Conservation (phyloP, 2,797 vertebrate genomes). For the Taenioides sp. region DNA sequence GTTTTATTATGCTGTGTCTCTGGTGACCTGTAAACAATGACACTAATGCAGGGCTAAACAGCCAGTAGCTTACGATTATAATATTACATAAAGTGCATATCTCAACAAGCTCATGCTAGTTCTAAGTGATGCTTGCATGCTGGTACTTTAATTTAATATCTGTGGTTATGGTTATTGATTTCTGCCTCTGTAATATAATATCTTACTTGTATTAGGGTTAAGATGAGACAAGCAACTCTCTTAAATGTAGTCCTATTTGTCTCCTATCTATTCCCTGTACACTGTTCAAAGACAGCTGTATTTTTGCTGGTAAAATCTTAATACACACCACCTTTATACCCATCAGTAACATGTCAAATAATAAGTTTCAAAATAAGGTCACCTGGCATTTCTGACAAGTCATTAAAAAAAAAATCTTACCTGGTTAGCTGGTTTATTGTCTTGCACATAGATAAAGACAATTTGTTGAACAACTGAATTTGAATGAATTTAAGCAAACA, state of each 20-base stretch:
- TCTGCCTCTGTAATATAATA: conserved; percentile 61
- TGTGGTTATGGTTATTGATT: conserved; percentile 73
- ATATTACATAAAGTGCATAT: conserved; percentile 43
- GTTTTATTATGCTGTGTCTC: conserved; percentile 46
- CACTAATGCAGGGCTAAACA: conserved; percentile 41
- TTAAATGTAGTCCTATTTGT: conserved; percentile 66
- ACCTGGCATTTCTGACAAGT: background rate
- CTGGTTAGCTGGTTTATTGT: no score
- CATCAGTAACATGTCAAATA: background rate
- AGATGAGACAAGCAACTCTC: conserved; percentile 59
- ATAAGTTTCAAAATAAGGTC: background rate
- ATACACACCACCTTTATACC: conserved; percentile 39
- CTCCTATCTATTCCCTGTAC: conserved; percentile 48
- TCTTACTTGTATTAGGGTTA: conserved; percentile 72
- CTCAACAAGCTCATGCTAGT: conserved; percentile 34
- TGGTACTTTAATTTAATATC: conserved; percentile 59
- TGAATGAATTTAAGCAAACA: conserved; percentile 24
- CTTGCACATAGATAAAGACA: no score
- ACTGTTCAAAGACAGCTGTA: background rate
- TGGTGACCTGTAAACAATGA: conserved; percentile 58
- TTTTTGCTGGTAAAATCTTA: conserved; percentile 7
- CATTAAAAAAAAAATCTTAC: background rate
- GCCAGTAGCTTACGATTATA: conserved; percentile 51
- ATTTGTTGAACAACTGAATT: no score
- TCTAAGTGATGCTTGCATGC: conserved; percentile 44